Percentiles rank a stretch among this genome's conserved stretches.
Conservation (phyloP, 2,888 invertebrate species). For the Myathropa florea region DNA sequence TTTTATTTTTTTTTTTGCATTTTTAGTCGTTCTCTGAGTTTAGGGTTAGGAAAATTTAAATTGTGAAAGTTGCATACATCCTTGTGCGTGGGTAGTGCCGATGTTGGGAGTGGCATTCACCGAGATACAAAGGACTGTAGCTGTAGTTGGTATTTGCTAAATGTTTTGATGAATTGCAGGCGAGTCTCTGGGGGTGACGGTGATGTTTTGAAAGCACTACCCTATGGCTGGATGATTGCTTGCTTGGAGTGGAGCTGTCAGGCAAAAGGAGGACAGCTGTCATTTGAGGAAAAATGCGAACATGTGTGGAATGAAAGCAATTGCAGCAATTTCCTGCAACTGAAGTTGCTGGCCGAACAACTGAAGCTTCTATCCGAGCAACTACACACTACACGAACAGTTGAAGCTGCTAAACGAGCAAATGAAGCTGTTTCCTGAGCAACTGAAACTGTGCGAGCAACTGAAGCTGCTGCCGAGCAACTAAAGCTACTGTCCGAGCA, state of each 20-base stretch:
- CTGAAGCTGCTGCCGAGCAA: too few species aligned
- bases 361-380: too few species aligned
- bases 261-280: neutral
- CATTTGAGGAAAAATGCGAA: neutral
- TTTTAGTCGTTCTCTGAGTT: neutral
- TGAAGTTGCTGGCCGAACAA: neutral
- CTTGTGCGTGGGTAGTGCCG: neutral
- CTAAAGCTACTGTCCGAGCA: too few species aligned
- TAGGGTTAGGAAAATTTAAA: constrained; percentile 17
- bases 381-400: too few species aligned
- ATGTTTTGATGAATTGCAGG: neutral
- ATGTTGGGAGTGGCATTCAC: neutral
- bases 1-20: neutral
- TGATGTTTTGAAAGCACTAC: neutral
- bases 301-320: neutral
- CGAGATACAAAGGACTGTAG: neutral
- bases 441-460: too few species aligned
- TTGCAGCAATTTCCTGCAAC: neutral
- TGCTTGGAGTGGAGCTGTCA: neutral
- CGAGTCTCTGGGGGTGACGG: neutral
- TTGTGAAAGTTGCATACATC: constrained; percentile 4
- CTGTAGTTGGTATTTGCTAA: neutral
- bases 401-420: too few species aligned
- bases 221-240: neutral
- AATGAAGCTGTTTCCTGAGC: too few species aligned